Conservation (phyloP, 2,888 invertebrate genomes). For the Drosophila sordidula region DNA sequence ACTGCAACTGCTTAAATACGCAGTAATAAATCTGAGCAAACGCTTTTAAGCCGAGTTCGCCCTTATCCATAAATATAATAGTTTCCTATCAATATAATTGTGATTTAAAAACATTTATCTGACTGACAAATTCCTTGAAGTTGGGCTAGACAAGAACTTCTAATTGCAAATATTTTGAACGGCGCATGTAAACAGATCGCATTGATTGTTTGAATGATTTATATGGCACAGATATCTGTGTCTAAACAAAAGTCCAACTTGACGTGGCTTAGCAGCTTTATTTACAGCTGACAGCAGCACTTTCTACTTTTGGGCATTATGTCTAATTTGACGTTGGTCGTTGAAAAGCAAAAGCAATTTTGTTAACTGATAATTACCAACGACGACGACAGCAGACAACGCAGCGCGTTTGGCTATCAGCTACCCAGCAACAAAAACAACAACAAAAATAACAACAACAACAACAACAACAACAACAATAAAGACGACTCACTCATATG, state of each 20-base stretch:
- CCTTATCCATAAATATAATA: conserved; percentile 4
- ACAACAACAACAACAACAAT: conserved; percentile 14
- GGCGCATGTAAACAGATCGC: conserved; percentile 24
- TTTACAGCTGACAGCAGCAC: conserved; percentile 53
- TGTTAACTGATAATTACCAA: conserved; percentile 71
- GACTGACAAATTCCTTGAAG: conserved; percentile 8
- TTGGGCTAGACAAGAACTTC: neutral
- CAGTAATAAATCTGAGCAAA: conserved; percentile 7
- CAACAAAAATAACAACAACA: conserved; percentile 24
- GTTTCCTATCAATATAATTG: conserved; percentile 25
- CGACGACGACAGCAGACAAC: conserved; percentile 46
- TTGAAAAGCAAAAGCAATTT: conserved; percentile 69
- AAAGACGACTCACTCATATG: conserved; percentile 74
- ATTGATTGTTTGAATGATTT: conserved; percentile 48
- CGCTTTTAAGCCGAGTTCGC: conserved; percentile 5
- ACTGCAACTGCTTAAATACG: neutral
- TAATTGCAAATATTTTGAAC: conserved; percentile 10
- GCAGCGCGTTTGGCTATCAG: conserved; percentile 52
- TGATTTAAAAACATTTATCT: neutral
- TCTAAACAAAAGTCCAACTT: conserved; percentile 35
- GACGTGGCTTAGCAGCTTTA: conserved; percentile 49
- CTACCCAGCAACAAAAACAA: conserved; percentile 26
- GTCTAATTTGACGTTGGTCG: conserved; percentile 53
- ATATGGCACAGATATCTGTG: conserved; percentile 32
- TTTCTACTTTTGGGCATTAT: conserved; percentile 51